Conservation (phyloP, 2,797 vertebrate species). For the Paedocypris micromegethes region DNA sequence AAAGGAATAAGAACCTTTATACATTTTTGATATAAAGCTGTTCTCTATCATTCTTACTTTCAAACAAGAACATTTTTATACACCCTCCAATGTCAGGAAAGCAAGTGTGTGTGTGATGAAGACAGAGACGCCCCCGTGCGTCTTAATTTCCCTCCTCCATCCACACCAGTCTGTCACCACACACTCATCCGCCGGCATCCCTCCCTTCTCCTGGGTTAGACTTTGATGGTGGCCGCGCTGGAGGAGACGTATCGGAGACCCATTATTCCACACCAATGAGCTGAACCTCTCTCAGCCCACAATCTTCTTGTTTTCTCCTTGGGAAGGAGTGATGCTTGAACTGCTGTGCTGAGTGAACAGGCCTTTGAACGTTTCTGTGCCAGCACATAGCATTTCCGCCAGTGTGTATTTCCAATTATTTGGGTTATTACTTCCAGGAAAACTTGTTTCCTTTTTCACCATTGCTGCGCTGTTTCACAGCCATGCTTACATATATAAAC, state of each 20-base stretch:
- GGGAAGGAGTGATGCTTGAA: constrained; percentile 21
- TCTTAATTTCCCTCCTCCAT: constrained; percentile 27
- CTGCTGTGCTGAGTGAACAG: constrained; percentile 12
- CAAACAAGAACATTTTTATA: neutral
- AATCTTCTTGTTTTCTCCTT: constrained; percentile 28
- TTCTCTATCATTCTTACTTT: neutral
- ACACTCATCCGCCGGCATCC: constrained; percentile 14
- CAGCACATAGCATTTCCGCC: too few species aligned
- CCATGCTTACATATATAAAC: too few species aligned
- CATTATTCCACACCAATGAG: constrained; percentile 30
- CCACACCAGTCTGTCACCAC: constrained; percentile 25
- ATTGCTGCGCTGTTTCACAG: too few species aligned
- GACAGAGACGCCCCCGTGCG: constrained; percentile 10
- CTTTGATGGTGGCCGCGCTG: constrained; percentile 14
- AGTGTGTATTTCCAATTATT: too few species aligned
- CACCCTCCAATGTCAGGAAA: constrained; percentile 1
- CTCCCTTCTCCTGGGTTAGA: constrained; percentile 24
- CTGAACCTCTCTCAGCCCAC: constrained; percentile 22
- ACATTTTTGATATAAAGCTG: too few species aligned
- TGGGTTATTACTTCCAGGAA: too few species aligned
- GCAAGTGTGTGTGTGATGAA: neutral
- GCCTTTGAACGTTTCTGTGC: neutral
- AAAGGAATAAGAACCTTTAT: too few species aligned
- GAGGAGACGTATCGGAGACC: constrained; percentile 24
- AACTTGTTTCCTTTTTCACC: too few species aligned